A percentile compares a stretch with the other conserved stretches of the same genome.
phyloP scores from a whole-genome alignment of 2,888 invertebrate species.

The Ceratothoa steindachneri region DNA sequence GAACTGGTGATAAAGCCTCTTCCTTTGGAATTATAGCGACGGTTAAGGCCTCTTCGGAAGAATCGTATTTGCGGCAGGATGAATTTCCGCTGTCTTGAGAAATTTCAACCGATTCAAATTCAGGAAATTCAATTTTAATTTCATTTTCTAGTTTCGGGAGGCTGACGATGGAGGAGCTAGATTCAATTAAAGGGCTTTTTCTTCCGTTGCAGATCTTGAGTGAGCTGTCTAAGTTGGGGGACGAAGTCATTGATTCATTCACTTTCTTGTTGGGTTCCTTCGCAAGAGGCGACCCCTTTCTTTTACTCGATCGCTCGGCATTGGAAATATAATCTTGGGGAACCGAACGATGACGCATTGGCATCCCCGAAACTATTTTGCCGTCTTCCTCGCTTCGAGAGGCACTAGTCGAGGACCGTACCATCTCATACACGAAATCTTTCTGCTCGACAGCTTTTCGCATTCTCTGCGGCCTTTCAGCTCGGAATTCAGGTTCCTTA shows the following conservation, averaged over 20 bases:
- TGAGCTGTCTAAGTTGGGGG: neutral
- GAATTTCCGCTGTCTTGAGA: no score
- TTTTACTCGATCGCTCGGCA: neutral
- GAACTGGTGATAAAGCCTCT: no score
- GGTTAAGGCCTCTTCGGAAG: no score
- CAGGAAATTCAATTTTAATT: no score
- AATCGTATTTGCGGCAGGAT: no score
- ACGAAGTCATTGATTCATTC: neutral
- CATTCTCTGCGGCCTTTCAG: slow-evolving; percentile 23
- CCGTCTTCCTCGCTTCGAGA: neutral
- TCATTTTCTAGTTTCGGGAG: neutral
- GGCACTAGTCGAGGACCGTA: neutral
- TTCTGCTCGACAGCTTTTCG: slow-evolving; percentile 21
- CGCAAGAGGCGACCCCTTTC: neutral
- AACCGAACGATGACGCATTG: neutral
- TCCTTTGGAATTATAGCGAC: no score
- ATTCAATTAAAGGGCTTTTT: neutral
- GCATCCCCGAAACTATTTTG: neutral
- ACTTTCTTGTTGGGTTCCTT: neutral
- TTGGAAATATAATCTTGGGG: neutral
- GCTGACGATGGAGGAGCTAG: neutral
- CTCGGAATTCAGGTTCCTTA: slow-evolving; percentile 2
- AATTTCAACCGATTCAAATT: no score
- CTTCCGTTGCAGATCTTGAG: neutral
- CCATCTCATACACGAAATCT: slow-evolving; percentile 28